Percentiles rank a stretch among this genome's conserved stretches.
These are phyloP conservation scores for Zaprionus capensis DNA, from an alignment of 1,140 invertebrate species.

Conservation along the genomic window DNA sequence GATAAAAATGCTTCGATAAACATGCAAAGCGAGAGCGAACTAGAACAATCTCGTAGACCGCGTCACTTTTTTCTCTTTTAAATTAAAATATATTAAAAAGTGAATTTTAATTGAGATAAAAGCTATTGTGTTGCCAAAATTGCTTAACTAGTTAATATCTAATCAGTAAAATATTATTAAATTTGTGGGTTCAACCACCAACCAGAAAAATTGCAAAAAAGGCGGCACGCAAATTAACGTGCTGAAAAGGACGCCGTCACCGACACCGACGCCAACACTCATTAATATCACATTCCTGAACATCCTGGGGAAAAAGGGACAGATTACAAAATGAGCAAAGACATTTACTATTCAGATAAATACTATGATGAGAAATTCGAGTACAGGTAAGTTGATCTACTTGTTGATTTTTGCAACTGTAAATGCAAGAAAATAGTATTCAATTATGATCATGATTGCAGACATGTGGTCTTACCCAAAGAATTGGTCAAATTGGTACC, in stretches of 20 bases:
- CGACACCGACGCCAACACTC: slow-evolving; percentile 28
- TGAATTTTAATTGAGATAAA: slow-evolving; percentile 20
- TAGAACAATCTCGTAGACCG: slow-evolving; percentile 43
- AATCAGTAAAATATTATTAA: background rate
- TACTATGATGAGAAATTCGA: slow-evolving; percentile 95
- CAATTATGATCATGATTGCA: slow-evolving; percentile 82
- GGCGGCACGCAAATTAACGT: slow-evolving; percentile 10
- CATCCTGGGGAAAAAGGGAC: background rate
- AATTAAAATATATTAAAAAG: slow-evolving; percentile 51
- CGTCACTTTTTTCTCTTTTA: slow-evolving; percentile 67
- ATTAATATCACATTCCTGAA: slow-evolving; percentile 36
- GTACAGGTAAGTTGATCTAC: slow-evolving; percentile 88
- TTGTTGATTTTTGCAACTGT: slow-evolving; percentile 38
- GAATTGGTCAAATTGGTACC: slow-evolving; percentile 95
- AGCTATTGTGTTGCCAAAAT: background rate
- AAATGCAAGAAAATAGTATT: slow-evolving; percentile 25
- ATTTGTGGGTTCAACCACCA: background rate
- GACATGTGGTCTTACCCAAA: slow-evolving; percentile 96
- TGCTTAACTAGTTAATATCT: background rate
- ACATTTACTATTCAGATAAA: slow-evolving; percentile 96
- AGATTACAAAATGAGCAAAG: slow-evolving; percentile 80
- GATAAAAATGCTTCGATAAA: slow-evolving; percentile 12
- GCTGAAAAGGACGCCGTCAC: slow-evolving; percentile 46
- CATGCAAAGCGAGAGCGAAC: slow-evolving; percentile 18
- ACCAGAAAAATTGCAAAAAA: background rate